Evolutionary conservation across 2,888 invertebrate species (phyloP), one percentile per base, ranked within the genome.

Genomic region (Acleris sparsana): DNA sequence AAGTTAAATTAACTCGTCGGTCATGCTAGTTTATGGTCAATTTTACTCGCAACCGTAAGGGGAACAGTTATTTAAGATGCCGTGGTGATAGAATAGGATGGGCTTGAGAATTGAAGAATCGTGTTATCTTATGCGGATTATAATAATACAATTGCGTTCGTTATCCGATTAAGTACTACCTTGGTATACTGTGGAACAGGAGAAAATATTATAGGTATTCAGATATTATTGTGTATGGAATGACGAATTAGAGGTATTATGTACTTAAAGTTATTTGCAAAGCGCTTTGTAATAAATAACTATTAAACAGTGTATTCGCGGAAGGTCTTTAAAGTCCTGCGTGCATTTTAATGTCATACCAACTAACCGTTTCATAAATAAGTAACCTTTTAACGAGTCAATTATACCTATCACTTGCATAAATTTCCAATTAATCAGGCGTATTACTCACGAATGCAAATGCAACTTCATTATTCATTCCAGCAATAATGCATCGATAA

Each of bases 401-500:
- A 56, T 61, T 61, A 65, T 48, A 29, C 43, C n/a, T 60, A 65
- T 55, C 60, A 60, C 55, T 51, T 7, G 55, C 65, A 65, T 65
- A 65, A 44, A 65, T 63, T 60, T 48, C 57, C 46, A 57, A 62
- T 65, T 56, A 67, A 60, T 66, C 68, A 68, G 52, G 29, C 52
- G 51, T 60, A 85, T 85, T 80, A 84, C 74, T 83, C 79, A 77
- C 69, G 69, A 67, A 77, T 73, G 77, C 75, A 78, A 82, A 82
- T 81, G 77, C 67, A 70, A 69, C 68, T 63, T 11, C 44, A 44
- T 44, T 44, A 44, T n/a, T 73, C 70, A 44, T n/a, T 73, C 70
- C 71, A 75, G 72, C 71, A 76, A 83, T 86, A 84, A 82, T 84
- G 82, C 79, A 78, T 51, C 74, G 82, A 86, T 85, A 85, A 78